Evolutionary conservation across 1,140 invertebrate genomes (phyloP).

Genomic region (Bombus haemorrhoidalis): DNA sequence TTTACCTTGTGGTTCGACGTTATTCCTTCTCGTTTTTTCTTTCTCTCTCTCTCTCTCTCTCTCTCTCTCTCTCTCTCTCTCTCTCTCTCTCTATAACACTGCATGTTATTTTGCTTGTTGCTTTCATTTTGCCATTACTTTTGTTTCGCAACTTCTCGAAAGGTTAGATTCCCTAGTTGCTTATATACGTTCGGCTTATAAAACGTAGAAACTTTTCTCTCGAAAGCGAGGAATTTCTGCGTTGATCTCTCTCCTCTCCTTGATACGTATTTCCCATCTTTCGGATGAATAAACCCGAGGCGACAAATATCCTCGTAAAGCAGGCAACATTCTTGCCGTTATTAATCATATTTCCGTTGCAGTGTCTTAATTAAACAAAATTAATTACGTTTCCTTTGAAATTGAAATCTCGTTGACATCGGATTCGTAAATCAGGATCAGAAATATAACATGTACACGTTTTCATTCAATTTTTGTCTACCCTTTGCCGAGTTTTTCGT

Average conservation of each 20-base stretch:
- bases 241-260: neutral
- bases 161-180: neutral
- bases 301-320: neutral
- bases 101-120: neutral
- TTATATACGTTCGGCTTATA: neutral
- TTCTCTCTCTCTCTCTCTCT: neutral
- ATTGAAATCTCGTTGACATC: neutral
- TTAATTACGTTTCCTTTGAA: neutral
- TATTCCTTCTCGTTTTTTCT: neutral
- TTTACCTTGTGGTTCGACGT: neutral
- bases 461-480: conserved; percentile 28
- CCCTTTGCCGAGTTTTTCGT: neutral
- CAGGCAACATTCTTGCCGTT: neutral
- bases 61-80: neutral
- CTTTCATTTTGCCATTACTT: neutral
- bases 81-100: neutral
- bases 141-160: neutral
- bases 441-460: neutral
- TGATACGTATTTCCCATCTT: neutral
- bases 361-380: neutral
- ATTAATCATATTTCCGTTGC: neutral
- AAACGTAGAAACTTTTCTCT: neutral
- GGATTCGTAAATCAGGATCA: neutral
- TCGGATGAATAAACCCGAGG: neutral
- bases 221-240: neutral